Evolutionary conservation across 2,888 invertebrate genomes (phyloP), one percentile per base, ranked within the genome.

Genomic region (Diaphora mendica): DNA sequence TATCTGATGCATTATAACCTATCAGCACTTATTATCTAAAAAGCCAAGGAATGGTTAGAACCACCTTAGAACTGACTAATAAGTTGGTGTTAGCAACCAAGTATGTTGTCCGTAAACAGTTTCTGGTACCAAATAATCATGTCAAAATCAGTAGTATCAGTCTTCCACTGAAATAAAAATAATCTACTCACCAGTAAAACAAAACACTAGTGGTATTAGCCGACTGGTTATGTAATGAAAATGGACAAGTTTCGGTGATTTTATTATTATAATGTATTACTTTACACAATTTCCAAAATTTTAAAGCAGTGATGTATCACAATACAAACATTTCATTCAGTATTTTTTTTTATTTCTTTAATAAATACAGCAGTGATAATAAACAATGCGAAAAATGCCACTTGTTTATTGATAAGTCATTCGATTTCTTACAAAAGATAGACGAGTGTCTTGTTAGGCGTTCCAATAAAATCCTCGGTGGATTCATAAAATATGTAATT

Each of bases 401-500:
- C 64, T 74, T 78, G 72, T 77, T 80, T 84, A 84, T 82, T 73
- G 74, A 77, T 74, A 72, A 79, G 79, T 77, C 81, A 78, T 79
- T 80, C 73, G 75, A 80, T 84, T 76, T 74, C 77, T 72, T 70
- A 77, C 78, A 82, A 77, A 77, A 73, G 76, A 71, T 69, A 77
- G 75, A 76, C 82, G 79, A 73, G 78, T 78, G 79, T 80, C 86
- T 88, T 87, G 85, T 85, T 88, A 89, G 86, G 82, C 72, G 82
- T 72, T 76, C 83, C 76, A 82, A 86, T 85, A 87, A 87, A 86
- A 86, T 82, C 84, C 86, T 83, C 87, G 74, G 82, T 81, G 83
- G 87, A 82, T 88, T 86, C 88, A 90, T 90, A 89, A 90, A 90
- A 90, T 88, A 90, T 89, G 89, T 90, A 90, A 91, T 89, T 89